Percentiles rank a stretch among this genome's conserved stretches.
These are phyloP conservation scores for Scaptodrosophila latifasciaeformis DNA, from an alignment of 2,888 invertebrate genomes.

Conservation along the genomic window DNA sequence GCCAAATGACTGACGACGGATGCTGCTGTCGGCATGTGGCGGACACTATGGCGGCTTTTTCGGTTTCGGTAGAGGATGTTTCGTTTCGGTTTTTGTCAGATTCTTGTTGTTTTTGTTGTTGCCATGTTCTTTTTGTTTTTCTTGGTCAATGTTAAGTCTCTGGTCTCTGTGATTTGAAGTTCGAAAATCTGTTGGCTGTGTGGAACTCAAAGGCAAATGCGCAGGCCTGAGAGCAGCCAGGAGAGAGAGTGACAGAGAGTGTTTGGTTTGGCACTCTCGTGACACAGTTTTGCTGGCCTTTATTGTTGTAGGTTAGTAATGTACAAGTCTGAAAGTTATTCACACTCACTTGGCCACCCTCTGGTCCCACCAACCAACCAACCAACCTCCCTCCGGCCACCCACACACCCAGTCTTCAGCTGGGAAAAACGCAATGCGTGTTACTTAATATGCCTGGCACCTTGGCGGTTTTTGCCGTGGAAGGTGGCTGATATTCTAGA, in stretches of 20 bases:
- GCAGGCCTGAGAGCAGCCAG: conserved; percentile 36
- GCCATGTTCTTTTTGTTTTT: conserved; percentile 25
- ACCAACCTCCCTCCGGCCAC: too few relatives aligned
- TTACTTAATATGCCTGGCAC: conserved; percentile 62
- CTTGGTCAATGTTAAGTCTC: conserved; percentile 64
- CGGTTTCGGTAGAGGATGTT: conserved; percentile 30
- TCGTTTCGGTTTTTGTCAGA: conserved; percentile 43
- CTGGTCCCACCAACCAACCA: too few relatives aligned
- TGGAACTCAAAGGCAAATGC: conserved; percentile 35
- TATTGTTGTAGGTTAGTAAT: conserved; percentile 66
- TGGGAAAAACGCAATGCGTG: too few relatives aligned
- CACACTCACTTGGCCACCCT: too few relatives aligned
- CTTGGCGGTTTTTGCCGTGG: conserved; percentile 30
- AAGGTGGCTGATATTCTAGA: too few relatives aligned
- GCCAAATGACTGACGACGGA: conserved; percentile 53
- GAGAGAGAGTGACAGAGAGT: too few relatives aligned
- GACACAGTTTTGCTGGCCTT: conserved; percentile 53
- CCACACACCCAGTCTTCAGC: conserved; percentile 4
- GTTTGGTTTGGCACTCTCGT: conserved; percentile 21
- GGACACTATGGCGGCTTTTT: conserved; percentile 16
- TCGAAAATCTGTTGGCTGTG: conserved; percentile 50
- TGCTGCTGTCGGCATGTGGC: conserved; percentile 11
- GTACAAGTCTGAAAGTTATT: conserved; percentile 44
- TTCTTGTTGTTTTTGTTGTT: conserved; percentile 10
- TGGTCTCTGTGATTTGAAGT: conserved; percentile 13